Evolutionary conservation across 2,113 vertebrate species (phyloP).

Genomic region (Natator depressus): DNA sequence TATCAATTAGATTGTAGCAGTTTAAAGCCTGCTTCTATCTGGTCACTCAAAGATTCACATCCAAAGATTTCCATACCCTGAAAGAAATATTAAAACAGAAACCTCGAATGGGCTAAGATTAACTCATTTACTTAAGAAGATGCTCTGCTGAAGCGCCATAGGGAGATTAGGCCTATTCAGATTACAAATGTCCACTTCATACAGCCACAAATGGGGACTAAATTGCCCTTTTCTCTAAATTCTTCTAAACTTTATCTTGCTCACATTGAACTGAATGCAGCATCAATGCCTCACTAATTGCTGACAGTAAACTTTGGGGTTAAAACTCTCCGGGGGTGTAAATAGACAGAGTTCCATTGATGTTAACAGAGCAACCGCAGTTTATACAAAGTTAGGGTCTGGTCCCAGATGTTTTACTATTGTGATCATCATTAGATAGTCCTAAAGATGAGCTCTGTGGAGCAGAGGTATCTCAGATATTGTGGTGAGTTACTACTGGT

Average conservation of each 20-base stretch:
- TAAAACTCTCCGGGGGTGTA: not conserved
- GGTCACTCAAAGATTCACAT: slow-evolving; percentile 66
- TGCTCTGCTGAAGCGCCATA: not conserved
- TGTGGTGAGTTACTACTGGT: not conserved
- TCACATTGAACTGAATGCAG: not conserved
- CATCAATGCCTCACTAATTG: not conserved
- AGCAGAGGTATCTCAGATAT: not conserved
- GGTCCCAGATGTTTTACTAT: not conserved
- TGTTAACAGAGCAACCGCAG: not conserved
- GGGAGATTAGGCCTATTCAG: not conserved
- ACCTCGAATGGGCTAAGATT: not conserved
- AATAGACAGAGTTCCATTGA: not conserved
- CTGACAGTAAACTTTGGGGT: not conserved
- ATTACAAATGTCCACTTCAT: not conserved
- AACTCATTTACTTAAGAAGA: slow-evolving; percentile 54
- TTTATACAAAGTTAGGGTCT: not conserved
- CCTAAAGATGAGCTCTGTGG: not conserved
- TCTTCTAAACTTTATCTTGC: slow-evolving; percentile 7
- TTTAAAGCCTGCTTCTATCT: slow-evolving; percentile 68
- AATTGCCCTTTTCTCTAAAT: not conserved
- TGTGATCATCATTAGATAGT: not conserved
- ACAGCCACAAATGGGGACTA: not conserved
- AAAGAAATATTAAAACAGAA: slow-evolving; percentile 49
- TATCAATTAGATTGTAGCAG: slow-evolving; percentile 75
- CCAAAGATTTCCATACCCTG: slow-evolving; percentile 51